Evolutionary conservation across 2,113 vertebrate genomes (phyloP), one percentile per base, ranked within the genome.

Genomic region (Vimba vimba): DNA sequence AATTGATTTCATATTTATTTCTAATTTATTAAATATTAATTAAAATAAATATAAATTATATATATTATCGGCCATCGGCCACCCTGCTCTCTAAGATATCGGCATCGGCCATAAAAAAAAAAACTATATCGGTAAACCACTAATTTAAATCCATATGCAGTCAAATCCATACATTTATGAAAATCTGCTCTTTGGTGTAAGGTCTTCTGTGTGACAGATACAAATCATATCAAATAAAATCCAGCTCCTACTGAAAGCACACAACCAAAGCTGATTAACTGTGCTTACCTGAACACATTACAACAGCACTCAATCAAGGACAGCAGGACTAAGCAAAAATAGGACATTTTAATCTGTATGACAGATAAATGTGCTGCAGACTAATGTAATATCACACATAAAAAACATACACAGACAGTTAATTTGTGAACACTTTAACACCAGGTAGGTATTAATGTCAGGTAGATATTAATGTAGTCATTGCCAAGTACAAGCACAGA

Each of bases 101-200:
- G 33, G 33, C 33, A 33, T 3, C 33, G 33, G 36, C 36, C 36
- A 36, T 36, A 36, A 36, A 36, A 36, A 36, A 36, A 36, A 36
- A 36, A 36, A 36, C 3, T 4, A 36, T 5, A 36, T 5, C 36
- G 36, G 36, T 5, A 4, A 36, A 5, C 36, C 36, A 36, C 36
- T 36, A 5, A 36, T 9, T 71, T 39, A 91, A 92, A 91, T 92
- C 17, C 17, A 55, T 55, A 19, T 55, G 17, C 17, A 55, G 91
- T 93, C 90, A 94, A 85, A 94, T 92, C 90, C 91, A 90, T 90
- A 91, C 93, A 95, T 93, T 92, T 96, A 94, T 93, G 90, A 92
- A 93, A 92, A 62, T 91, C 90, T 93, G 91, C 88, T 91, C 91
- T 95, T 94, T 94, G 89, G 93, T 91, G 86, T 94, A 93, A 90